A percentile compares a stretch with the other conserved stretches of the same genome.
Conservation (phyloP, 2,888 invertebrate species). For the Vesta saturnalis region DNA sequence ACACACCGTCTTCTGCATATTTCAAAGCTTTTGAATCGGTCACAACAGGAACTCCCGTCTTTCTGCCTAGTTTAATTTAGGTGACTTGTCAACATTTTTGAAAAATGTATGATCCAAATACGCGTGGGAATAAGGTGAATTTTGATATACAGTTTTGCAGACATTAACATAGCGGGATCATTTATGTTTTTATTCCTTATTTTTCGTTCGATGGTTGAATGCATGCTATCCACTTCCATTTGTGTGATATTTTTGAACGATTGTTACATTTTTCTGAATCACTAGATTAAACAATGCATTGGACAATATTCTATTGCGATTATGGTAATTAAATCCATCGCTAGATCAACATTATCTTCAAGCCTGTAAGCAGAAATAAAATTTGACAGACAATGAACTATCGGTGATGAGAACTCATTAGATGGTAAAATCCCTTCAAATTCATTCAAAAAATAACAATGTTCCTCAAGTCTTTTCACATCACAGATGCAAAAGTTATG, state of each 20-base stretch:
- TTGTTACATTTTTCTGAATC: slow-evolving; percentile 34
- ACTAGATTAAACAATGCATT: slow-evolving; percentile 45
- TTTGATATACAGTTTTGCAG: slow-evolving; percentile 35
- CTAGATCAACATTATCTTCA: background rate
- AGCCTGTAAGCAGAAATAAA: background rate
- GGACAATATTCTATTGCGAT: no score
- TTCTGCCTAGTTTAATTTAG: no score
- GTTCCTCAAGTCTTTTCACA: background rate
- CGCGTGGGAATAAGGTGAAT: slow-evolving; percentile 38
- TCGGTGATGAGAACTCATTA: background rate
- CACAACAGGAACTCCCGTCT: no score
- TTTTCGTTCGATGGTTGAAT: slow-evolving; percentile 45
- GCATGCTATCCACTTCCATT: slow-evolving; percentile 50
- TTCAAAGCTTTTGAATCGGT: no score
- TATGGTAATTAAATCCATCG: no score
- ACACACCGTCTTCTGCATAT: no score
- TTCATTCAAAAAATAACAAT: slow-evolving; percentile 15
- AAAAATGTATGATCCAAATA: slow-evolving; percentile 38
- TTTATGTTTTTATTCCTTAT: slow-evolving; percentile 33
- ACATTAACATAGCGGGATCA: slow-evolving; percentile 41
- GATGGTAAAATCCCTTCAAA: no score
- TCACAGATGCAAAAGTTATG: no score
- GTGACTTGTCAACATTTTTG: slow-evolving; percentile 31
- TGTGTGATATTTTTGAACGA: slow-evolving; percentile 51
- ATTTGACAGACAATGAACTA: background rate